Percentiles rank a stretch among this genome's conserved stretches.
Conservation (phyloP, 2,888 invertebrate species). For the Willowsia nigromaculata region DNA sequence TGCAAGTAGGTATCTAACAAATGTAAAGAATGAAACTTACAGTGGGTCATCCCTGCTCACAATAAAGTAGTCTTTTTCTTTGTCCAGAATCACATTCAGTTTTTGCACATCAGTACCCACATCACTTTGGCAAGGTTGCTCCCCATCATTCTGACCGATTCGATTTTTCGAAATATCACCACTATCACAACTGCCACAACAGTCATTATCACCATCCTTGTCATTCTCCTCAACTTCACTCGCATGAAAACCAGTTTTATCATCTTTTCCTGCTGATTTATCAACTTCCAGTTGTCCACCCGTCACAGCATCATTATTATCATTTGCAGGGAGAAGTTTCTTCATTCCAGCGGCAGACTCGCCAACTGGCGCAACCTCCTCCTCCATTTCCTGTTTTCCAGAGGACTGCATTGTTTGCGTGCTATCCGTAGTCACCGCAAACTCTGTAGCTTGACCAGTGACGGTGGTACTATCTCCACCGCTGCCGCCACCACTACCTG, state of each 20-base stretch:
- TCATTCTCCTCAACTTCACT: background rate
- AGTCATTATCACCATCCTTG: background rate
- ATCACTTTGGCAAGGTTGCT: background rate
- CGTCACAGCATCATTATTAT: background rate
- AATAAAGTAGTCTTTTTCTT: background rate
- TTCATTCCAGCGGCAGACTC: background rate
- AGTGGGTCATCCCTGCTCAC: conserved; percentile 29
- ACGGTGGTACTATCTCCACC: background rate
- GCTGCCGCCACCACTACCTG: background rate
- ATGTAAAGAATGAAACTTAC: conserved; percentile 14
- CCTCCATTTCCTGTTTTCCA: background rate
- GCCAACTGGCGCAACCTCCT: background rate
- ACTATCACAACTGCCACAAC: background rate
- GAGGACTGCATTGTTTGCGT: background rate
- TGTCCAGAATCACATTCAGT: background rate
- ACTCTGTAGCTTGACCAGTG: background rate
- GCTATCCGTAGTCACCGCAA: background rate
- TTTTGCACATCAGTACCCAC: background rate
- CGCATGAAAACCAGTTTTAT: background rate
- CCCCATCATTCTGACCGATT: background rate
- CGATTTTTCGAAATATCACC: background rate
- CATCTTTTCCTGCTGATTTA: background rate
- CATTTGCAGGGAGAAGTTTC: background rate
- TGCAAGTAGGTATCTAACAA: too few relatives aligned
- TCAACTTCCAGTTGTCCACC: background rate